Conservation (phyloP, 1,140 invertebrate species). For the Macrobrachium nipponense region DNA sequence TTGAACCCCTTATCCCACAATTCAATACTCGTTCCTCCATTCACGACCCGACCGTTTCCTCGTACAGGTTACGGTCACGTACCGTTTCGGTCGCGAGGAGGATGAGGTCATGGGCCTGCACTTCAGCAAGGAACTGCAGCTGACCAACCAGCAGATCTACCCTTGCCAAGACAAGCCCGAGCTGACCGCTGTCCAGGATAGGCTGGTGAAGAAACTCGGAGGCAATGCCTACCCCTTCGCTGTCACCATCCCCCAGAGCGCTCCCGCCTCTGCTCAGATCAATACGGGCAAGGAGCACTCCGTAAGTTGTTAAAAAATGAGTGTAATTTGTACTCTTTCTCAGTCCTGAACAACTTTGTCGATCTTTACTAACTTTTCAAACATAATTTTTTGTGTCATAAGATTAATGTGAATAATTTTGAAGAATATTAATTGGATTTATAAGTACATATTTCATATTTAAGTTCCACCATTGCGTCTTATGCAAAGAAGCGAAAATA, state of each 20-base stretch:
- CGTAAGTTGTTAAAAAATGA: too few relatives aligned
- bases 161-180: conserved; percentile 1
- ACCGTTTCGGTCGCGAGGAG: conserved; percentile 91
- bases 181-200: conserved; percentile 63
- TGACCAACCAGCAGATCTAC: conserved; percentile 82
- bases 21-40: not conserved
- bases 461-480: too few relatives aligned
- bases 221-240: conserved; percentile 66
- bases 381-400: too few relatives aligned
- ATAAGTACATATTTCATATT: too few relatives aligned
- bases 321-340: too few relatives aligned
- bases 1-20: too few relatives aligned
- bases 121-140: conserved; percentile 89
- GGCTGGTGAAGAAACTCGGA: conserved; percentile 60
- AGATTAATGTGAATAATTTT: too few relatives aligned
- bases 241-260: conserved; percentile 62
- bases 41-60: not conserved
- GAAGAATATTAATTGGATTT: too few relatives aligned
- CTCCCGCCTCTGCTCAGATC: conserved; percentile 87
- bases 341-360: too few relatives aligned
- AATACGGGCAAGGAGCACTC: conserved; percentile 77
- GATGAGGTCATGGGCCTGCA: conserved; percentile 95
- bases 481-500: too few relatives aligned
- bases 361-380: too few relatives aligned
- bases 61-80: conserved; percentile 80